Evolutionary conservation across 2,888 invertebrate genomes (phyloP).

Genomic region (Ophonus ardosiacus): DNA sequence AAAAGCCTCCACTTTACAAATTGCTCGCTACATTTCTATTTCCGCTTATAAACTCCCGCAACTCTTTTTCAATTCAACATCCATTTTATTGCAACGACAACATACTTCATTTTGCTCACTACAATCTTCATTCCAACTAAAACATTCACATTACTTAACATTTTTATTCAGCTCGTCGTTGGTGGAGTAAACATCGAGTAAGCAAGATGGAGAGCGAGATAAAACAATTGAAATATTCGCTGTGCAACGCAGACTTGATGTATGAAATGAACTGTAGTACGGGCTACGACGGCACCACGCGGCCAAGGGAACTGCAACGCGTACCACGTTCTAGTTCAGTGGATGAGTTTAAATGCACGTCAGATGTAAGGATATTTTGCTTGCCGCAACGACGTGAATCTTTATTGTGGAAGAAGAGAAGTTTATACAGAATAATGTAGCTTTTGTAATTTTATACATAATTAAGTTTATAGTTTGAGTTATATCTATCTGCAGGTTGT

Average conservation of each 20-base stretch:
- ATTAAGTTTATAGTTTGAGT: not conserved
- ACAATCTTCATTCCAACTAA: not conserved
- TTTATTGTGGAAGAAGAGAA: not conserved
- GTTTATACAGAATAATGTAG: not conserved
- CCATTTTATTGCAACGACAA: not conserved
- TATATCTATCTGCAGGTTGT: no score
- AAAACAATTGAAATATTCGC: constrained; percentile 20
- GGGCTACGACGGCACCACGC: no score
- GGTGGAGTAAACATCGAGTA: not conserved
- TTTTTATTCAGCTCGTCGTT: not conserved
- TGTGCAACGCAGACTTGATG: not conserved
- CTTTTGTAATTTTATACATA: not conserved
- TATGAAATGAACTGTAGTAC: constrained; percentile 1
- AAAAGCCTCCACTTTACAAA: not conserved
- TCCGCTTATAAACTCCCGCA: not conserved
- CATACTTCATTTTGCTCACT: not conserved
- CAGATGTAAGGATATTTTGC: constrained; percentile 5
- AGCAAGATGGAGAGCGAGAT: not conserved
- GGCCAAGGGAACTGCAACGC: not conserved
- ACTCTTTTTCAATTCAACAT: not conserved
- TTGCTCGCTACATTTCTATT: not conserved
- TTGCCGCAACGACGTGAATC: not conserved
- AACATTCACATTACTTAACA: not conserved
- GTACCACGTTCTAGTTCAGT: not conserved
- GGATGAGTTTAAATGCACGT: not conserved